Percentiles rank a stretch among this genome's conserved stretches.
phyloP scores from a whole-genome alignment of 2,113 vertebrate genomes.

The Cyphomyrus discorhynchus region DNA sequence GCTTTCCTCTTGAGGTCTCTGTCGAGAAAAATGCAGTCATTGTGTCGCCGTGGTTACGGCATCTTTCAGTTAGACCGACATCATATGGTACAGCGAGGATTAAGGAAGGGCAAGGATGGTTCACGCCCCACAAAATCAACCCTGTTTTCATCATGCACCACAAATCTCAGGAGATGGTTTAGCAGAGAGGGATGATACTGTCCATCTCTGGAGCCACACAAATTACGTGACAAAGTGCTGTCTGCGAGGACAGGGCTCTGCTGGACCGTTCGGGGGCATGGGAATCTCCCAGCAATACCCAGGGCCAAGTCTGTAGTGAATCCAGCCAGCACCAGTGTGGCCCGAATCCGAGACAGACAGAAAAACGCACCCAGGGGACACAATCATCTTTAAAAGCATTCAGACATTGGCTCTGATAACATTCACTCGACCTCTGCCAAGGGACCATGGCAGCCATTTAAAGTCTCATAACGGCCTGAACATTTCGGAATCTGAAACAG shows the following conservation, averaged over 20 bases:
- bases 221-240: neutral
- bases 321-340: neutral
- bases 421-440: neutral
- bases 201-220: neutral
- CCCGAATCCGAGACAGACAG: neutral
- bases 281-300: neutral
- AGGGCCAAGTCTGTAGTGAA: neutral
- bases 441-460: neutral
- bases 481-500: neutral
- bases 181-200: neutral
- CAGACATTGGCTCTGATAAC: neutral
- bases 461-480: neutral
- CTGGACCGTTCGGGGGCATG: neutral
- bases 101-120: neutral
- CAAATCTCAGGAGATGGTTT: neutral
- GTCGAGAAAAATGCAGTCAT: slow-evolving; percentile 37
- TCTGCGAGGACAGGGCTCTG: neutral
- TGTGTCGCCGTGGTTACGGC: neutral
- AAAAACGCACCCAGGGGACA: neutral
- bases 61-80: neutral
- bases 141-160: neutral
- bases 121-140: neutral
- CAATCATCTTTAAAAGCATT: neutral
- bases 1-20: slow-evolving; percentile 82
- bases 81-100: neutral